Percentiles rank a stretch among this genome's conserved stretches.
These are phyloP conservation scores for Erynnis tages DNA, from an alignment of 2,888 invertebrate species.

Conservation along the genomic window DNA sequence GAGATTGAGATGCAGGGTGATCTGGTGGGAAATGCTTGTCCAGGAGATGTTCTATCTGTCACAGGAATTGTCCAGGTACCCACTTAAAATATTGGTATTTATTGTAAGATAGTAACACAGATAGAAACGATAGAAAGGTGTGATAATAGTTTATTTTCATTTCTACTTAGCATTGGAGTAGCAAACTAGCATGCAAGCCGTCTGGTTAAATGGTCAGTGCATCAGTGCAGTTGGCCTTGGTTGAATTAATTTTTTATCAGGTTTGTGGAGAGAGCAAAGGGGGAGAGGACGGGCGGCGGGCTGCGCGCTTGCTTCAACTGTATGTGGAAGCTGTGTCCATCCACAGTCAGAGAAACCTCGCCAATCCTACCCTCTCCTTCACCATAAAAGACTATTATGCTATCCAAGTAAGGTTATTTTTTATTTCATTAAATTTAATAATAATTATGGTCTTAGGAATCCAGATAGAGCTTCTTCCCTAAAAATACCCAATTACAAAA, in stretches of 20 bases:
- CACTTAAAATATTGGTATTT: constrained; percentile 25
- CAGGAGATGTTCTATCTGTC: constrained; percentile 93
- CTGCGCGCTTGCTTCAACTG: constrained; percentile 83
- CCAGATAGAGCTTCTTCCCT: too few species aligned
- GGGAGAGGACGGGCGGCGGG: constrained; percentile 79
- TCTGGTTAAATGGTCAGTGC: too few species aligned
- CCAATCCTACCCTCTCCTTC: constrained; percentile 81
- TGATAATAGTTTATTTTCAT: too few species aligned
- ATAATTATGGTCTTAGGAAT: too few species aligned
- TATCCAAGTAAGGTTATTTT: constrained; percentile 80
- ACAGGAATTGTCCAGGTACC: constrained; percentile 93
- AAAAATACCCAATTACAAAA: too few species aligned
- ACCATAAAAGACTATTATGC: constrained; percentile 89
- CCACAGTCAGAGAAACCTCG: constrained; percentile 86
- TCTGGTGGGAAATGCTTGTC: constrained; percentile 90
- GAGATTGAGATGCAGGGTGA: constrained; percentile 93
- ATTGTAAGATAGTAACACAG: too few species aligned
- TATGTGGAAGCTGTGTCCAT: constrained; percentile 92
- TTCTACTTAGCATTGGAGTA: too few species aligned
- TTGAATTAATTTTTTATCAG: too few species aligned
- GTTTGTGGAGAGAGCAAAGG: constrained; percentile 82
- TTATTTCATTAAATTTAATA: too few species aligned
- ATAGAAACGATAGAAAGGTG: too few species aligned
- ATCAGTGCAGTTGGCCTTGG: too few species aligned
- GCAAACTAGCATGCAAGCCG: too few species aligned